Base-by-base conservation (phyloP, 2,797 vertebrate species). In the Crocidura indochinensis region DNA sequence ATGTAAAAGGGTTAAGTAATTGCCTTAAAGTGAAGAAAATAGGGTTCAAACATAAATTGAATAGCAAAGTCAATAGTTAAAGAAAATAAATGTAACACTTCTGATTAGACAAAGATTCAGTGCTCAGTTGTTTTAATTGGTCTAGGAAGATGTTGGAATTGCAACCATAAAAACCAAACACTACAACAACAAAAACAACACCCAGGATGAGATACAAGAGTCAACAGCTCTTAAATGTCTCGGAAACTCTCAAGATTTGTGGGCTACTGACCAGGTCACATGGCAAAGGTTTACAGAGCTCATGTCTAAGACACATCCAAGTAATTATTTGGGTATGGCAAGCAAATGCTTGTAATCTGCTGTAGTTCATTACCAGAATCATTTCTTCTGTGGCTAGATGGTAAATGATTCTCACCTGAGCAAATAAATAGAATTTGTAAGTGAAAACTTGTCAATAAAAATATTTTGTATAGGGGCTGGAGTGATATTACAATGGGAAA, bases 401-500 rank as follows among this genome's bases (percentile, higher is more conserved):
- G 62, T 68, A 81, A 75, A 62, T 69, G 67, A 44, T 68, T 75
- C 19, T 87, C 38, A 68, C 51, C 15, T 88, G 17, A 84, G 20
- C 38, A 77, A 12, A 5, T 64, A 47, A 11, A 15, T 51, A 60
- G 29, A 47, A 38, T 60, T 91, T 78, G 6, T 71, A 64, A 92
- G 68, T 75, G 22, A 69, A 87, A 87, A 89, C 72, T 87, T 24
- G 8, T 24, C 3, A 72, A 60, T 53, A 75, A 77, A 84, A 76
- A 51, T 44, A 38, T 38, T 38, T 38, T 5, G 5, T 38, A 38
- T 38, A 38, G 38, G 38, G 38, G 38, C 38, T 38, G 38, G 38
- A 38, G 38, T 38, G 38, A 38, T 38, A 38, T 2, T 38, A 38
- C 38, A 38, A 5, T 38, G 38, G 38, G 38, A 5, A 38, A 38